phyloP scores from a whole-genome alignment of 1,140 invertebrate genomes.

The Aphelinus atriplicis region DNA sequence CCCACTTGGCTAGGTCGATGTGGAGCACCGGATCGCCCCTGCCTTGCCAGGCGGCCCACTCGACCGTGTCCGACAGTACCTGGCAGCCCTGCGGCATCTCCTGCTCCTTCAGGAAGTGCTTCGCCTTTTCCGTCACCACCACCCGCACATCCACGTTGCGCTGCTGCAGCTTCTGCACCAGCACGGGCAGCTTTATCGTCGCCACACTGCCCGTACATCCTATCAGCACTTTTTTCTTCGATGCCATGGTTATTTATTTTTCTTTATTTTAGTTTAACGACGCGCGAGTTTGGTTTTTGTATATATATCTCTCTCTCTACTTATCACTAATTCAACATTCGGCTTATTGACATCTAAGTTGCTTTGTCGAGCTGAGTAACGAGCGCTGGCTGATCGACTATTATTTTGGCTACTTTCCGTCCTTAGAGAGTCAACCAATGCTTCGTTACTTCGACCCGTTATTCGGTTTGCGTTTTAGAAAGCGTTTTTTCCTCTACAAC shows the following conservation, averaged over 20 bases:
- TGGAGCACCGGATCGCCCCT: constrained; percentile 96
- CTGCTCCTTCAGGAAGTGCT: constrained; percentile 83
- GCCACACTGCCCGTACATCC: constrained; percentile 93
- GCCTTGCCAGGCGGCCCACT: constrained; percentile 92
- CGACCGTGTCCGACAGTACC: constrained; percentile 83
- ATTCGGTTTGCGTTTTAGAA: constrained; percentile 6
- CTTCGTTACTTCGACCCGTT: constrained; percentile 1
- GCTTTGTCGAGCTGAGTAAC: constrained; percentile 6
- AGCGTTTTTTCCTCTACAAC: constrained; percentile 13
- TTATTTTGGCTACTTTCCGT: neutral
- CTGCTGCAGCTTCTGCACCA: constrained; percentile 70
- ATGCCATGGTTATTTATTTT: neutral
- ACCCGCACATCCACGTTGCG: constrained; percentile 75
- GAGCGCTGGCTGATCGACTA: constrained; percentile 3
- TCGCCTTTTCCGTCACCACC: constrained; percentile 84
- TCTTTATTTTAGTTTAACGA: no score
- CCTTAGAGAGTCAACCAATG: constrained; percentile 5
- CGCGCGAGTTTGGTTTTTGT: neutral
- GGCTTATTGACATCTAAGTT: constrained; percentile 8
- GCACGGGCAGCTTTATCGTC: constrained; percentile 81
- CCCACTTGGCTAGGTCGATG: constrained; percentile 96
- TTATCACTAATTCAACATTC: constrained; percentile 18
- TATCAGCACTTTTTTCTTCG: constrained; percentile 74
- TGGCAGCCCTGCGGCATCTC: constrained; percentile 71
- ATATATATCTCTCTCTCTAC: neutral